phyloP scores from a whole-genome alignment of 2,797 vertebrate genomes.

The Danio aesculapii region DNA sequence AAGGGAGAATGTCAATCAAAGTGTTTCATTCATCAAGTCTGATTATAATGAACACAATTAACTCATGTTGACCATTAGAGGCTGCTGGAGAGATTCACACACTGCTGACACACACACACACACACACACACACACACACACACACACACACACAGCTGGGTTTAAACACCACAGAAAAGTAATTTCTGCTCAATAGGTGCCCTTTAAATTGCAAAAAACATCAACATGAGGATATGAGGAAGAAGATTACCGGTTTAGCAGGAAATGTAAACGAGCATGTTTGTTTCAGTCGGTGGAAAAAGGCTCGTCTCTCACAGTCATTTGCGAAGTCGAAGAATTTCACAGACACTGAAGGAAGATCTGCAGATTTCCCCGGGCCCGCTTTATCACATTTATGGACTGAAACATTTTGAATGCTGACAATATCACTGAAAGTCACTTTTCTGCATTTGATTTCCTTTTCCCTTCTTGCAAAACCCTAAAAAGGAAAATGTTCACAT shows the following conservation, averaged over 20 bases:
- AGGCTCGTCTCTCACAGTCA: slow-evolving; percentile 54
- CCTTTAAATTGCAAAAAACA: not conserved
- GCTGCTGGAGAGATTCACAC: no score
- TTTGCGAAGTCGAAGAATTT: slow-evolving; percentile 72
- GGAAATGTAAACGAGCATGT: slow-evolving; percentile 65
- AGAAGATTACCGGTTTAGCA: slow-evolving; percentile 43
- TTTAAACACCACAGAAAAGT: no score
- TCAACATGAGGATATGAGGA: no score
- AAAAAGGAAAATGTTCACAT: not conserved
- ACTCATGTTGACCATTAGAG: no score
- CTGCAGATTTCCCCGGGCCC: not conserved
- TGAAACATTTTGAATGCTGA: slow-evolving; percentile 28
- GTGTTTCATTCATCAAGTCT: no score
- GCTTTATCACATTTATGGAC: not conserved
- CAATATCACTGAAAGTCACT: slow-evolving; percentile 70
- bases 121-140: no score
- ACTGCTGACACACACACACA: no score
- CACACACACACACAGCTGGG: no score
- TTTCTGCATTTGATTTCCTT: slow-evolving; percentile 65
- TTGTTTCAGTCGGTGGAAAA: slow-evolving; percentile 63
- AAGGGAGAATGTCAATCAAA: no score
- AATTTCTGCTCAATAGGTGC: no score
- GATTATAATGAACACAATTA: no score
- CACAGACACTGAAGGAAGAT: slow-evolving; percentile 22
- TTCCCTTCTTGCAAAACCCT: slow-evolving; percentile 56